These are phyloP conservation scores for Xiphorhynchus elegans DNA, from an alignment of 2,113 vertebrate species.

Conservation along the genomic window DNA sequence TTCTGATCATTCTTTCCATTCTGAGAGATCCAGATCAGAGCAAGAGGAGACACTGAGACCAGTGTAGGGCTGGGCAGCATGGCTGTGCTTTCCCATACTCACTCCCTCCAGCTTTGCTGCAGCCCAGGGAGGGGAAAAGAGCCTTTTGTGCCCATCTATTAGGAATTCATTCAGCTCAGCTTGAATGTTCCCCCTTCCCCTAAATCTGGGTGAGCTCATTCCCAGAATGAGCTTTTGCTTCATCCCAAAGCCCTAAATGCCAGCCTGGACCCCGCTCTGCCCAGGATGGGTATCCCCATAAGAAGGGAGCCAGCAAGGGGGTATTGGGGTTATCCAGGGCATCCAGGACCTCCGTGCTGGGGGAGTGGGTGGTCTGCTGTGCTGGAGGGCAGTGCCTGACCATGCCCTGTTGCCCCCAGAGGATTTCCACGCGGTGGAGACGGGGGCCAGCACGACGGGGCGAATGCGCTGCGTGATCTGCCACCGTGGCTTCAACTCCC, in stretches of 20 bases:
- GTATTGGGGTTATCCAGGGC: neutral
- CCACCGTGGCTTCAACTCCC: conserved; percentile 98
- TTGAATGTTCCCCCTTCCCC: neutral
- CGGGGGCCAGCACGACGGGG: conserved; percentile 66
- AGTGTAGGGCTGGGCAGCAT: accelerated
- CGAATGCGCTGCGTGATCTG: conserved; percentile 99
- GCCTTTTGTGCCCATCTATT: accelerated
- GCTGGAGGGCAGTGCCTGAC: neutral
- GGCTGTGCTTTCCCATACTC: accelerated
- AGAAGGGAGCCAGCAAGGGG: neutral
- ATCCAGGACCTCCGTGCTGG: accelerated
- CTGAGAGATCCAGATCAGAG: accelerated
- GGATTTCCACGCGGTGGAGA: conserved; percentile 83
- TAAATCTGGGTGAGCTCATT: neutral
- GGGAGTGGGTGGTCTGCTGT: neutral
- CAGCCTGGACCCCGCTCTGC: neutral
- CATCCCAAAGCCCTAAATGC: neutral
- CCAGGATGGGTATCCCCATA: neutral
- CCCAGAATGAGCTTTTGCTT: neutral
- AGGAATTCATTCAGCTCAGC: neutral
- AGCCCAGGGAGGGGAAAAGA: neutral
- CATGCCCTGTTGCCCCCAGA: conserved; percentile 68
- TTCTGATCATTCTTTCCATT: neutral
- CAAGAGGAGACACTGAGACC: neutral
- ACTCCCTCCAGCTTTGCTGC: neutral